Evolutionary conservation across 2,888 invertebrate genomes (phyloP).

Genomic region (Bursaphelenchus okinawaensis): DNA sequence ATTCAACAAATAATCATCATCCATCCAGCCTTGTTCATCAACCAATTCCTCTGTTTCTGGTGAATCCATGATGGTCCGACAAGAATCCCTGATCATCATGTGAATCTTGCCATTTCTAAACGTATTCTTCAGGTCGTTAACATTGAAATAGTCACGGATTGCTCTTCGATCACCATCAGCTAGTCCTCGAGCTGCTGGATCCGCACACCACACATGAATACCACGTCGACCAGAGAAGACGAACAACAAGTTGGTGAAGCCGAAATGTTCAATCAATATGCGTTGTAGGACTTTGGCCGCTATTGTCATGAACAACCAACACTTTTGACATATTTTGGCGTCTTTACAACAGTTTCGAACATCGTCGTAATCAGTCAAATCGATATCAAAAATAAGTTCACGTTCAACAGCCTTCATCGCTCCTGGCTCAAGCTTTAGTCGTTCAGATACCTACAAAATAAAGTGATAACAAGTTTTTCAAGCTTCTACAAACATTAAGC

Average conservation of each 20-base stretch:
- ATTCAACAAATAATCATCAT: conserved; percentile 23
- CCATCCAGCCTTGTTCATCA: conserved; percentile 52
- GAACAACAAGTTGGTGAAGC: conserved; percentile 86
- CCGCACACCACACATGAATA: conserved; percentile 97
- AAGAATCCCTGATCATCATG: conserved; percentile 25
- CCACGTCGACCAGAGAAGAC: conserved; percentile 96
- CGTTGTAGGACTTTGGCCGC: conserved; percentile 83
- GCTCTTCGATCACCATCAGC: conserved; percentile 71
- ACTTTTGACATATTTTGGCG: conserved; percentile 82
- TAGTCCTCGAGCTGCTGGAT: conserved; percentile 74
- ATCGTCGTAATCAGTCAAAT: conserved; percentile 98
- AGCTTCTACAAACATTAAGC: too few species aligned
- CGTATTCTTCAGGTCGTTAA: not conserved
- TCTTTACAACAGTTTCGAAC: conserved; percentile 80
- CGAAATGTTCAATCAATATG: conserved; percentile 88
- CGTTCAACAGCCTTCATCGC: conserved; percentile 68
- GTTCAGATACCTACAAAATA: too few species aligned
- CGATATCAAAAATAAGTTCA: conserved; percentile 97
- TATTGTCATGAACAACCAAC: conserved; percentile 92
- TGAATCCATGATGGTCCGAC: conserved; percentile 36
- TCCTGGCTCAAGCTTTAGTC: too few species aligned
- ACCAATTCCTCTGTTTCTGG: conserved; percentile 46
- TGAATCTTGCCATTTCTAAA: not conserved
- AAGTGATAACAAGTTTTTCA: too few species aligned
- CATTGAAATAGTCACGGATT: conserved; percentile 80